phyloP scores from a whole-genome alignment of 2,113 vertebrate genomes.

The Electrona antarctica region DNA sequence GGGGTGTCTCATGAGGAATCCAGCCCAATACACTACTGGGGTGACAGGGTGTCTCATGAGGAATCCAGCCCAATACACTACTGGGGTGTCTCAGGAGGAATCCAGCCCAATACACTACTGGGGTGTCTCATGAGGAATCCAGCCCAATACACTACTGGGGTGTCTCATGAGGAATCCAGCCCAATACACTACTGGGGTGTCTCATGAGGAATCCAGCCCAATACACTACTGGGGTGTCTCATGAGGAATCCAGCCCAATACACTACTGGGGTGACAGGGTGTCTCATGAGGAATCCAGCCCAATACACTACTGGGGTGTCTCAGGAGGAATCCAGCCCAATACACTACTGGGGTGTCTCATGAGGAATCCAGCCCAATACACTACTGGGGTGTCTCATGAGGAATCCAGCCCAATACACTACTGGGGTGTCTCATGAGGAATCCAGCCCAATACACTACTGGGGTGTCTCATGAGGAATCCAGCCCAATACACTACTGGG shows the following conservation, averaged over 20 bases:
- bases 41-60: constrained; percentile 34
- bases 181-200: constrained; percentile 3
- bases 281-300: constrained; percentile 26
- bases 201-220: constrained; percentile 21
- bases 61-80: neutral
- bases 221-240: constrained; percentile 11
- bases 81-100: constrained; percentile 23
- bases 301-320: constrained; percentile 8
- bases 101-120: constrained; percentile 6
- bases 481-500: constrained; percentile 5
- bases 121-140: constrained; percentile 19
- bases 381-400: constrained; percentile 24
- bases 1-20: constrained; percentile 18
- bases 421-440: constrained; percentile 24
- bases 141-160: constrained; percentile 6
- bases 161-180: constrained; percentile 24
- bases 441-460: constrained; percentile 7
- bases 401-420: neutral
- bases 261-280: constrained; percentile 2
- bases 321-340: constrained; percentile 16
- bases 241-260: constrained; percentile 14
- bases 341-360: constrained; percentile 16
- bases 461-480: constrained; percentile 18
- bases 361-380: constrained; percentile 9
- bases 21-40: constrained; percentile 5